Percentiles rank a stretch among this genome's conserved stretches.
Conservation (phyloP, 23 tunicate genomes). For the Phallusia fumigata region DNA sequence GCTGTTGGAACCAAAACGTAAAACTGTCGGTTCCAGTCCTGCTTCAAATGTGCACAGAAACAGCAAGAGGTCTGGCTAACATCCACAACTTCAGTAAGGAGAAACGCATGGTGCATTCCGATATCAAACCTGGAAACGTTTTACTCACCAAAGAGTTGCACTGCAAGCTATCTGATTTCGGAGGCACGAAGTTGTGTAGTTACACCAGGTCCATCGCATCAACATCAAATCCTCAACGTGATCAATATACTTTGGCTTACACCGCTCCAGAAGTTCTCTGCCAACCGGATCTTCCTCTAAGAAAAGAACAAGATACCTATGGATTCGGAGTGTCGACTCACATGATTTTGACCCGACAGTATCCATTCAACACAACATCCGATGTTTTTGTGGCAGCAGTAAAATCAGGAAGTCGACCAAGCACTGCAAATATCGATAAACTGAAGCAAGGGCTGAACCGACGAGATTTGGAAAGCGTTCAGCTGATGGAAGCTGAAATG, state of each 20-base stretch:
- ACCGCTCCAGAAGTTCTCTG: constrained; percentile 19
- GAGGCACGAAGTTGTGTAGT: constrained; percentile 3
- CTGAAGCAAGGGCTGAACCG: background rate
- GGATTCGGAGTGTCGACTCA: constrained; percentile 21
- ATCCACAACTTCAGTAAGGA: background rate
- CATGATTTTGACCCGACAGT: background rate
- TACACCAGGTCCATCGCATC: background rate
- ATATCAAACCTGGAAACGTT: constrained; percentile 22
- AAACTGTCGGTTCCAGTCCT: background rate
- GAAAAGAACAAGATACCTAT: constrained; percentile 8
- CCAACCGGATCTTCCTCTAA: background rate
- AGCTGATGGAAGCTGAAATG: background rate
- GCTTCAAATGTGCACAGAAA: constrained; percentile 2
- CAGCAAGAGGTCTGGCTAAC: constrained; percentile 1
- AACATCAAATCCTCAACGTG: background rate
- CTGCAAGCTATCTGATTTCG: constrained; percentile 11
- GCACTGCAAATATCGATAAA: background rate
- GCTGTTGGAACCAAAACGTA: background rate
- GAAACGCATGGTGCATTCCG: constrained; percentile 13
- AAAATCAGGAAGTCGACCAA: background rate
- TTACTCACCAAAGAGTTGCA: constrained; percentile 1
- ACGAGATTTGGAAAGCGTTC: background rate
- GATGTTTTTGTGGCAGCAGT: background rate
- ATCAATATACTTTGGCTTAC: constrained; percentile 1
- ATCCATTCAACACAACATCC: constrained; percentile 10